Base-by-base conservation (phyloP, 2,797 vertebrate species). In the Pseudochaenichthys georgianus region DNA sequence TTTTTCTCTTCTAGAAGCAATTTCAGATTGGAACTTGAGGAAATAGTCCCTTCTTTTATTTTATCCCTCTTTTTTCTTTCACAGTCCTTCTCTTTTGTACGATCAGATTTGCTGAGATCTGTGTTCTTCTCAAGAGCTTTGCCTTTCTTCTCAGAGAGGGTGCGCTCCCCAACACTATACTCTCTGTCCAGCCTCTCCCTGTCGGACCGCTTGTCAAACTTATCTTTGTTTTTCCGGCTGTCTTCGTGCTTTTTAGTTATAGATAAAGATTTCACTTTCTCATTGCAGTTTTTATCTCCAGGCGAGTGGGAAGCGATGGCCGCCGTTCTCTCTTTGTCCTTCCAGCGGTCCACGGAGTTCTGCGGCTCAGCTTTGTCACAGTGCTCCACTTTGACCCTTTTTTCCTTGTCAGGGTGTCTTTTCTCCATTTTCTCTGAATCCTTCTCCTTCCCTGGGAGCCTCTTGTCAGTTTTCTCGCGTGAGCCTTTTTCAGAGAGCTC, bases 31-130 rank as follows among this genome's bases (percentile, higher is more conserved):
- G 94, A 93, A 82, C 77, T 77, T 19, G 94, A 94, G 51, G 93
- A 91, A 2, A 89, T 73, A 10, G 90, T 74, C 13, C 86, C 87
- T 15, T 99, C 98, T 94, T 95, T 98, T 3, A 89, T 81, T 92
- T 96, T 99, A 13, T 99, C 98, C 83, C 95, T 98, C 93, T 95
- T 99, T 78, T 97, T 97, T 83, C 95, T 88, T 55, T 99, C 97
- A 23, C 88, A 90, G 70, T 96, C 95, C 76, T 92, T 94, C 77
- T 87, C 96, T 94, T 96, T 98, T 0, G 76, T 89, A 58, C 97
- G 97, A 67, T 99, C 98, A 11, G 89, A 86, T 89, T 97, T 99
- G 84, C 77, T 80, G 70, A 94, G 95, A 76, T 99, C 98, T 13
- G 76, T 31, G 64, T 86, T 94, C 85, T 97, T 98, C 75, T 99